Evolutionary conservation across 2,113 vertebrate genomes (phyloP), one percentile per base, ranked within the genome.

Genomic region (Serinus canaria): DNA sequence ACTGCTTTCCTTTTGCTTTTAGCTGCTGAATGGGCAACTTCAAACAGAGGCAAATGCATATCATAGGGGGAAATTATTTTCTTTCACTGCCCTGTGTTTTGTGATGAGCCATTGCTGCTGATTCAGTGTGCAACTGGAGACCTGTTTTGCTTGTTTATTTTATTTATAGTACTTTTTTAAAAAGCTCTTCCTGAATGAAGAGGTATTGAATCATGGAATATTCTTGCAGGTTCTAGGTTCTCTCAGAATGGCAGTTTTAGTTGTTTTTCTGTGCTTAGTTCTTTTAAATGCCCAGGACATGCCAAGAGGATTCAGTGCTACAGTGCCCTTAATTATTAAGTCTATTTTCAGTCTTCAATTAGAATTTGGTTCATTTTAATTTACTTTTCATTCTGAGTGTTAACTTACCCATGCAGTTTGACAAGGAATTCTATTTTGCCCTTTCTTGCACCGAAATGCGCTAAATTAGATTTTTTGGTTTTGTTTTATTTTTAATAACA

Each of bases 21-120:
- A 84, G 96, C 92, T 97, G 89, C 77, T 97, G 98, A 98, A 98
- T 94, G 94, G 90, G 96, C 91, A 97, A 96, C 94, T 97, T 96
- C 90, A 92, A 92, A 97, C 76, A 94, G 60, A 96, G 86, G 46
- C 67, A 10, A 95, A 87, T 83, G 96, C 59, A 64, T 97, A 95
- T 96, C 92, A 93, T 77, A 94, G 78, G 94, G 94, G 93, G 94
- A 97, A 97, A 95, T 94, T 4, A 86, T 88, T 92, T 97, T 95
- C 80, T 95, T 92, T 91, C 85, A 79, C 59, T 81, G 90, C 66
- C 86, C 94, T 43, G 82, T 92, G 78, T 80, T 96, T 92, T 93
- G 89, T 86, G 86, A 84, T 33, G 68, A 95, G 62, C 83, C 30
- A 8, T 68, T 84, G 87, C 73, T 96, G 90, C 60, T 94, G 85